Evolutionary conservation across 2,888 invertebrate species (phyloP), one percentile per base, ranked within the genome.

Genomic region (Cylindroiulus punctatus): DNA sequence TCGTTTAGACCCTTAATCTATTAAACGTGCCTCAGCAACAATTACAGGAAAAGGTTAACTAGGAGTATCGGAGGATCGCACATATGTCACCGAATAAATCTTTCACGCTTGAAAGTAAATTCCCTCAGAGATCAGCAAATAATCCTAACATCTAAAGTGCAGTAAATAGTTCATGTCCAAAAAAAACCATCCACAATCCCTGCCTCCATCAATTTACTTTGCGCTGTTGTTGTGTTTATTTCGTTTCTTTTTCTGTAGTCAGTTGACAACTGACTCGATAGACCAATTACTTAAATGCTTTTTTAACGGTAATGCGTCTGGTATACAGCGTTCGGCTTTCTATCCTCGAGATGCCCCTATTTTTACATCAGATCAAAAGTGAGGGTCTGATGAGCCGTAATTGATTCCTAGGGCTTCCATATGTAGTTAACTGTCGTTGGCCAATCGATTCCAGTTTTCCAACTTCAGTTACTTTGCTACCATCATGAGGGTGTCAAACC

Each of bases 311-410:
- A 65, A 26, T 65, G 65, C 65, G 12, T n/a, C 26, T 65, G 0
- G 26, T 26, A 36, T 36, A 36, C 36, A 36, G 36, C 36, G 7
- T 36, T 36, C 36, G 36, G n/a, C 65, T 12, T 26, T 26, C 26
- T 65, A 26, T 26, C 26, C 26, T 12, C 0, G 26, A 22, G 8
- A 65, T 65, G 65, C 65, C 65, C 65, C 65, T 26, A 65, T 65
- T 65, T 65, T 65, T 65, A 65, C 65, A 65, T 65, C 65, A 26
- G 65, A 65, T 65, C 65, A 65, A 65, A 65, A 65, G 65, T 65
- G 65, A 65, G 26, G 26, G 65, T 8, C 65, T 65, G 65, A 65
- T 65, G 65, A 26, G 65, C 65, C 26, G 65, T 65, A 65, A 65
- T 65, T 65, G 65, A 65, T 65, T 65, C 65, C 1, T 26, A 65